These are phyloP conservation scores for Gorilla gorilla DNA, from an alignment of 2,113 vertebrate species.

Conservation along the genomic window DNA sequence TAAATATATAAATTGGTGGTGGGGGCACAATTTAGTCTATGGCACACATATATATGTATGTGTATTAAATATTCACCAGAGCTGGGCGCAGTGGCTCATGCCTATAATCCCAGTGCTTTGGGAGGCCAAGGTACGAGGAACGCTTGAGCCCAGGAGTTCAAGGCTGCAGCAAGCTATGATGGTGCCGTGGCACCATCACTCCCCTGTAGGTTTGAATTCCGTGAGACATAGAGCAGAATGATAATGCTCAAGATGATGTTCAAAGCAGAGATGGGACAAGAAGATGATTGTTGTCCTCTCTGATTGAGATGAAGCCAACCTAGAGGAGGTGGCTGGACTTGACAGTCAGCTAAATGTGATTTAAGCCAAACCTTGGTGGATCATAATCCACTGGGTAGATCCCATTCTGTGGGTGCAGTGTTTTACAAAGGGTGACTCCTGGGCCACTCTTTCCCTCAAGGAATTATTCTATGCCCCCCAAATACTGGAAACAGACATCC, in stretches of 20 bases:
- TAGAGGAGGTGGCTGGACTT: neutral
- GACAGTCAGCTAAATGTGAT: neutral
- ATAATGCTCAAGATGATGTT: neutral
- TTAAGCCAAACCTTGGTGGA: neutral
- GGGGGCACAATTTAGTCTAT: neutral
- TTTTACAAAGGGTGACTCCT: neutral
- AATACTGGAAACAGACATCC: neutral
- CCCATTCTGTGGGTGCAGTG: neutral
- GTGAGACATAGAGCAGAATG: neutral
- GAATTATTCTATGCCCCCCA: neutral
- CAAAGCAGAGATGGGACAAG: neutral
- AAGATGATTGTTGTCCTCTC: neutral
- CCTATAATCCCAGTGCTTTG: neutral
- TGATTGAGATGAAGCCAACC: neutral
- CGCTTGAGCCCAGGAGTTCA: neutral
- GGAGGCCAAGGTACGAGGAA: neutral
- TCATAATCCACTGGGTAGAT: neutral
- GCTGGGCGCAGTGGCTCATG: too few species aligned
- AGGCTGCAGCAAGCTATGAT: neutral
- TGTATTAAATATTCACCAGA: neutral
- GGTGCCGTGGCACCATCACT: neutral
- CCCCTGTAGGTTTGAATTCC: neutral
- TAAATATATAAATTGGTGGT: neutral
- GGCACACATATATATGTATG: neutral
- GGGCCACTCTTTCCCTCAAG: neutral